Evolutionary conservation across 2,888 invertebrate genomes (phyloP).

Genomic region (Tenodera sinensis): DNA sequence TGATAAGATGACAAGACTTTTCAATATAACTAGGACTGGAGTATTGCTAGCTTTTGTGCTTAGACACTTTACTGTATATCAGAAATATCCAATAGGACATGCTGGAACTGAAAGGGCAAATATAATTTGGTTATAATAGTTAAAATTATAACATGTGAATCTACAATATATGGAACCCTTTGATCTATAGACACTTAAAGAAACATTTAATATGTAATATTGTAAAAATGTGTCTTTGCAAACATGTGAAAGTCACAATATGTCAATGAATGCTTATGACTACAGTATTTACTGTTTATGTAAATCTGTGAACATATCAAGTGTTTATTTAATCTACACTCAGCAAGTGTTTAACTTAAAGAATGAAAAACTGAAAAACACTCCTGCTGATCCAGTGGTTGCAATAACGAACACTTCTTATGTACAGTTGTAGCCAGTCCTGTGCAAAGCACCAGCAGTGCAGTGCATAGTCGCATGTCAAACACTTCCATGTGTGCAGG

Average conservation of each 20-base stretch:
- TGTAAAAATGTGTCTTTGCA: no score
- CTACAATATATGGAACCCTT: constrained; percentile 1
- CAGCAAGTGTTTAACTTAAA: not conserved
- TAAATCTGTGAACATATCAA: not conserved
- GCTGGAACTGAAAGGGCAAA: no score
- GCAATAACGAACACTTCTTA: not conserved
- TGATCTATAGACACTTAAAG: no score
- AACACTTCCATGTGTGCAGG: not conserved
- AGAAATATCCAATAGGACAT: no score
- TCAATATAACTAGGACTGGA: no score
- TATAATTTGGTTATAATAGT: no score
- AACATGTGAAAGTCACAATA: no score
- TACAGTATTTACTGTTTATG: not conserved
- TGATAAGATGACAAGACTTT: no score
- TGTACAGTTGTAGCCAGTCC: not conserved
- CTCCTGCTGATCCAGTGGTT: not conserved
- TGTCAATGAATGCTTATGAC: not conserved
- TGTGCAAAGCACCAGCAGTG: not conserved
- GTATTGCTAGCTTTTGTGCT: no score
- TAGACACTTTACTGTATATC: no score
- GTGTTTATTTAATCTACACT: not conserved
- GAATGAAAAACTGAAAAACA: not conserved
- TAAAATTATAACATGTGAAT: no score
- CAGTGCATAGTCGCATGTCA: not conserved
- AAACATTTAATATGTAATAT: no score